phyloP scores from a whole-genome alignment of 2,888 invertebrate species.

The Bhutanitis thaidina region DNA sequence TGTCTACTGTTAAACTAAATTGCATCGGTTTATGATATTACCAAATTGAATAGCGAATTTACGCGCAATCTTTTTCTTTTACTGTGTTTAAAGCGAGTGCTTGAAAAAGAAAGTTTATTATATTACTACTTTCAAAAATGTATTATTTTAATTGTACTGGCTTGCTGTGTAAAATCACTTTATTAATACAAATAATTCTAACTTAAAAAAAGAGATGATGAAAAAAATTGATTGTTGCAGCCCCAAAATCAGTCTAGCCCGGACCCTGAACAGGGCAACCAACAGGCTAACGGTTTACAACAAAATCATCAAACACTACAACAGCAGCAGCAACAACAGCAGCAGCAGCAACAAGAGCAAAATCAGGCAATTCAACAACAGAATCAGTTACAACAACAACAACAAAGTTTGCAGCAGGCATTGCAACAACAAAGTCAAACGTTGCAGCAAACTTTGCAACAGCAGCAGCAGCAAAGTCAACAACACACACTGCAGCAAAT shows the following conservation, averaged over 20 bases:
- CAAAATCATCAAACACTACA: conserved; percentile 60
- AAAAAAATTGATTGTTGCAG: conserved; percentile 47
- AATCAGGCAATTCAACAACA: conserved; percentile 40
- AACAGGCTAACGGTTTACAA: conserved; percentile 70
- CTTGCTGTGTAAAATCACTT: too few relatives aligned
- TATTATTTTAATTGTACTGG: too few relatives aligned
- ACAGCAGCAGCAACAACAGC: conserved; percentile 58
- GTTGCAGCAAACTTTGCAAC: conserved; percentile 38
- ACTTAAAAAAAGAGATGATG: neutral
- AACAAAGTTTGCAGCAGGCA: conserved; percentile 32
- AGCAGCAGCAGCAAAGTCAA: conserved; percentile 37
- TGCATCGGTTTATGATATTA: too few relatives aligned
- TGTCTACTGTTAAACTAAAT: too few relatives aligned
- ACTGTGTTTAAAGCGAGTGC: too few relatives aligned
- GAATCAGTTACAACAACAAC: conserved; percentile 43
- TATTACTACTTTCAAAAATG: too few relatives aligned
- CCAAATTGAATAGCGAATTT: too few relatives aligned
- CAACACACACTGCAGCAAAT: conserved; percentile 39
- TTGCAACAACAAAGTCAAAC: conserved; percentile 45
- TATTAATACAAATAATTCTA: neutral
- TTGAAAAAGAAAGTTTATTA: too few relatives aligned
- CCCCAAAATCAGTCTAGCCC: conserved; percentile 75
- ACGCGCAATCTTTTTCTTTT: too few relatives aligned
- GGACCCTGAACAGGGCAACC: conserved; percentile 65
- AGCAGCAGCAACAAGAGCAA: conserved; percentile 45